Evolutionary conservation across 2,797 vertebrate species (phyloP).

Genomic region (Knipowitschia caucasica): DNA sequence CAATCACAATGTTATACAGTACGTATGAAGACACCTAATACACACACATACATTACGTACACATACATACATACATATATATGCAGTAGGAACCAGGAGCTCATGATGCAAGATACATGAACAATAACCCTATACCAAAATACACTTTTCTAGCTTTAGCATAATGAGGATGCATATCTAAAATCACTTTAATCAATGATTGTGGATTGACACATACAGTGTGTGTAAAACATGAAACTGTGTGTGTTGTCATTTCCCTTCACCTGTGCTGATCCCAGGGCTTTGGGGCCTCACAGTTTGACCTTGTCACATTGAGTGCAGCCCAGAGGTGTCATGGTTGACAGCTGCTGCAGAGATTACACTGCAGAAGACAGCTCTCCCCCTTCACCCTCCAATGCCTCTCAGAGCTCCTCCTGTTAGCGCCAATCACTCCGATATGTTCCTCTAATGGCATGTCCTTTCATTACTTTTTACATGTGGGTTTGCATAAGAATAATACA

Average conservation of each 20-base stretch:
- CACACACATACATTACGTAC: no score
- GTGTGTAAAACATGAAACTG: background rate
- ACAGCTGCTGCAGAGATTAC: conserved; percentile 37
- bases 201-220: no score
- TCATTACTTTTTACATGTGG: background rate
- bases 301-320: conserved; percentile 45
- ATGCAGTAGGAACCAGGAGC: no score
- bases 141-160: no score
- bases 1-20: no score
- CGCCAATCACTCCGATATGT: background rate
- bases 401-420: background rate
- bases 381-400: background rate
- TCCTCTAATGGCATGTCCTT: background rate
- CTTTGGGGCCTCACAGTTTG: conserved; percentile 29
- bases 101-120: no score
- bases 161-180: no score
- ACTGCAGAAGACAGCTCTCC: conserved; percentile 8
- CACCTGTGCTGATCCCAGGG: background rate
- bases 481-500: background rate
- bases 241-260: background rate
- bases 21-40: no score
- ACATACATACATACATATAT: no score
- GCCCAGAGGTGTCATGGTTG: conserved; percentile 35
- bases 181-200: no score
- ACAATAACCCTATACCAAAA: no score